Conservation (phyloP, 1,140 invertebrate genomes). For the Achroia grisella region DNA sequence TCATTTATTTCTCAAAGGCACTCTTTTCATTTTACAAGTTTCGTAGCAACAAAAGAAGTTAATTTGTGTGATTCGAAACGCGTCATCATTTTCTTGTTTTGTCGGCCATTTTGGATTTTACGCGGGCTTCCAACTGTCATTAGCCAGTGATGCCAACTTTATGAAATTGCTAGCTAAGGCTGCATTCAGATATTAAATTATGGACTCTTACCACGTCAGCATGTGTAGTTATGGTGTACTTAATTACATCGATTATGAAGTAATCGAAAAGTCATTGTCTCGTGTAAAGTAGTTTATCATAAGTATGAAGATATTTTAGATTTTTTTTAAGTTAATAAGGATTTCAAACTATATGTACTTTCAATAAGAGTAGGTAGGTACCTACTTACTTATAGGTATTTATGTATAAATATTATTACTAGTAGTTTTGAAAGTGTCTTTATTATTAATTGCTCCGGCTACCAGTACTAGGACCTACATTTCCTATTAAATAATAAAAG, state of each 20-base stretch:
- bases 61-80: constrained; percentile 42
- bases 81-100: constrained; percentile 38
- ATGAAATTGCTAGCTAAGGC: constrained; percentile 47
- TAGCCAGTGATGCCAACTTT: constrained; percentile 50
- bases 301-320: no score
- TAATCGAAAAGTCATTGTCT: constrained; percentile 6
- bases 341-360: no score
- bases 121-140: constrained; percentile 47
- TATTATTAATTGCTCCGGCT: no score
- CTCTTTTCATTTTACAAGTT: not conserved
- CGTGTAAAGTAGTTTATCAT: no score
- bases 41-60: constrained; percentile 13
- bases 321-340: no score
- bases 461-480: no score
- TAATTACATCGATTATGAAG: constrained; percentile 22
- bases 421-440: no score
- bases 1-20: not conserved
- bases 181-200: constrained; percentile 55
- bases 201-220: constrained; percentile 21
- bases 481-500: no score
- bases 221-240: constrained; percentile 11
- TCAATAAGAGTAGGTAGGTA: no score
- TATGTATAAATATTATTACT: no score
- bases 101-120: constrained; percentile 49
- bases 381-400: no score